Conservation (phyloP, 1,140 invertebrate species). For the Ceratitis capitata region DNA sequence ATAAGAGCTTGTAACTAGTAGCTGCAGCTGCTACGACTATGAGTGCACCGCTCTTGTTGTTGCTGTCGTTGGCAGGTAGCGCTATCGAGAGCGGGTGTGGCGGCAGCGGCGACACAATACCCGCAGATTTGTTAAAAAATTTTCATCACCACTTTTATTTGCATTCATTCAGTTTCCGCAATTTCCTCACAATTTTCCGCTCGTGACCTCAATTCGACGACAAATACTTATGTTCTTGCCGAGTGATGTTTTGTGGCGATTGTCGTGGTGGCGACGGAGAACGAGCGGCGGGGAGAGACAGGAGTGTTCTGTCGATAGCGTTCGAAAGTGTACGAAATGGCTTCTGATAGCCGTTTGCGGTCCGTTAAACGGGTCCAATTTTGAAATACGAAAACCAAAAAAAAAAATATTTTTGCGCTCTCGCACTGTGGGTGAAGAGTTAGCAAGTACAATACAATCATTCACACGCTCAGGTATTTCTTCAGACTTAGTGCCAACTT, state of each 20-base stretch:
- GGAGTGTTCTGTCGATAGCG: neutral
- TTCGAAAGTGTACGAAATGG: neutral
- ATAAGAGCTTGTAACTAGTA: neutral
- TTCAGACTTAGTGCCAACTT: no score
- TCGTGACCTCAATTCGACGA: constrained; percentile 30
- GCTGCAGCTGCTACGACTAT: neutral
- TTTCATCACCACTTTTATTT: constrained; percentile 37
- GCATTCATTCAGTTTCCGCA: constrained; percentile 37
- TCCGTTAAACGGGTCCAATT: neutral
- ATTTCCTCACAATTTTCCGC: constrained; percentile 37
- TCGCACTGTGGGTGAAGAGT: no score
- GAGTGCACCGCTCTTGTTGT: neutral
- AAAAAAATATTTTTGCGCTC: no score
- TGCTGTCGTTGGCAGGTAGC: neutral
- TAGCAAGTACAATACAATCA: no score
- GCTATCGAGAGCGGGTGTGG: no score
- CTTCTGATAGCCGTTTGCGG: neutral
- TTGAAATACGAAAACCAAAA: no score
- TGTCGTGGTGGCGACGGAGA: no score
- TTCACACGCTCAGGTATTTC: no score
- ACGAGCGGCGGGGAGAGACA: neutral
- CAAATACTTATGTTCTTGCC: no score
- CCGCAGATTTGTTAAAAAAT: constrained; percentile 33
- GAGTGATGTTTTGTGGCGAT: constrained; percentile 5
- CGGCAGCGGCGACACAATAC: neutral